phyloP scores from a whole-genome alignment of 1,140 invertebrate species.

The Eufriesea mexicana region DNA sequence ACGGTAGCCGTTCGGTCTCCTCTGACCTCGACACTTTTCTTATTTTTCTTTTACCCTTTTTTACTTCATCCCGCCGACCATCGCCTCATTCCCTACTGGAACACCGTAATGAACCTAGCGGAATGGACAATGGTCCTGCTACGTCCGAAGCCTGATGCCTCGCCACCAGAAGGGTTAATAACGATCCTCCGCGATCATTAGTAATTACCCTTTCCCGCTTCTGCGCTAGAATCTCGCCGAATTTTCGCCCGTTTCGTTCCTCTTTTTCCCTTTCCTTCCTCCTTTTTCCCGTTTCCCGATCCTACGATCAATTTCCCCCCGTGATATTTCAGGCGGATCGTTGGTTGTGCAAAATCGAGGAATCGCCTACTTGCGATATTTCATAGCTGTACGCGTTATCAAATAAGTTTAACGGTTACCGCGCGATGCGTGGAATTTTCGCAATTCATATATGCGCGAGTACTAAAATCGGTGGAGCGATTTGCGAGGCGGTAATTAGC shows the following conservation, averaged over 20 bases:
- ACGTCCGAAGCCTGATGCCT: conserved; percentile 40
- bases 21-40: conserved; percentile 63
- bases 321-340: neutral
- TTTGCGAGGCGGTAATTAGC: conserved; percentile 4
- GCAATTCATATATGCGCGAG: neutral
- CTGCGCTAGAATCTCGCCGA: conserved; percentile 13
- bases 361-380: neutral
- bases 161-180: conserved; percentile 72
- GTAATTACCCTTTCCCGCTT: conserved; percentile 63
- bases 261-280: too few relatives aligned
- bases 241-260: neutral
- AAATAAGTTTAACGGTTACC: neutral
- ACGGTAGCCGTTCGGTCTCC: conserved; percentile 74
- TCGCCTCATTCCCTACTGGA: conserved; percentile 51
- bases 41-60: conserved; percentile 53
- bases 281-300: neutral
- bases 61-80: conserved; percentile 46
- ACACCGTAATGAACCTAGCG: conserved; percentile 71
- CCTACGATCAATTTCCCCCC: neutral
- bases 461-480: neutral
- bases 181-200: conserved; percentile 70
- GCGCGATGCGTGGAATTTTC: neutral
- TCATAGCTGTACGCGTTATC: neutral
- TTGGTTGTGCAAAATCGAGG: neutral
- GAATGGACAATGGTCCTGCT: conserved; percentile 72